phyloP scores from a whole-genome alignment of 2,797 vertebrate species.

The Prunella strophiata region DNA sequence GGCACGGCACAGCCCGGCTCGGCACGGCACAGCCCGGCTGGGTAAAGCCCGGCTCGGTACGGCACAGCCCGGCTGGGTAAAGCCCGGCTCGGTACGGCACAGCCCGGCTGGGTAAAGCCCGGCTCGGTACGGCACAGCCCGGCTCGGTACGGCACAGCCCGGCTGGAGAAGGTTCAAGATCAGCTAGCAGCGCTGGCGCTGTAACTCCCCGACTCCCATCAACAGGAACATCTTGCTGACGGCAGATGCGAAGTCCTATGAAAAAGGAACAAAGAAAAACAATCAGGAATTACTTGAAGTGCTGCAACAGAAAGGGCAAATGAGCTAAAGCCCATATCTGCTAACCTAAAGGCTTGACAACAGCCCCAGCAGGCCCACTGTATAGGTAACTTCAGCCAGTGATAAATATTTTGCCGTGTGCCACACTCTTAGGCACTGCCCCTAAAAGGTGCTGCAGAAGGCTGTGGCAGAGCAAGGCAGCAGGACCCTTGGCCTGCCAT shows the following conservation, averaged over 20 bases:
- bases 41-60: too few species aligned
- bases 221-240: accelerated
- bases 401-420: neutral
- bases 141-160: too few species aligned
- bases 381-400: neutral
- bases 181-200: neutral
- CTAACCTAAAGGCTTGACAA: neutral
- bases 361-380: neutral
- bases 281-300: neutral
- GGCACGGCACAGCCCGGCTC: too few species aligned
- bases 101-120: too few species aligned
- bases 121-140: too few species aligned
- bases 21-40: too few species aligned
- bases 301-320: neutral
- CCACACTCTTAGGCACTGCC: too few species aligned
- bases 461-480: neutral
- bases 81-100: too few species aligned
- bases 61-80: too few species aligned
- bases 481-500: neutral
- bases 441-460: neutral
- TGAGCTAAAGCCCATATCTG: neutral
- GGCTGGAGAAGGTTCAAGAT: neutral
- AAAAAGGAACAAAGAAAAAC: neutral
- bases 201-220: neutral
- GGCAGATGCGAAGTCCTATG: neutral